Base-by-base conservation (phyloP, 2,888 invertebrate genomes). In the Trissolcus japonicus region DNA sequence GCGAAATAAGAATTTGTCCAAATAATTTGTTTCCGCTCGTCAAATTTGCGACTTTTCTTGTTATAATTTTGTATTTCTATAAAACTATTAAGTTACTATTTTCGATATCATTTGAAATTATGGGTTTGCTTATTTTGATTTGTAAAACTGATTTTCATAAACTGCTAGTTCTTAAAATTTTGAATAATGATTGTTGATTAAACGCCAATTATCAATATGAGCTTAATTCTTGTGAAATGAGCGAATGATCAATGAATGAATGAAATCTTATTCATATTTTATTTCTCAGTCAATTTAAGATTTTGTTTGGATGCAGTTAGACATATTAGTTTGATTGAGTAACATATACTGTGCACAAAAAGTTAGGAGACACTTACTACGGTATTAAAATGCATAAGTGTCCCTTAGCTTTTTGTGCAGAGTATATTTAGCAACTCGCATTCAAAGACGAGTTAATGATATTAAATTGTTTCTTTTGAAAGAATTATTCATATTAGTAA, bases 281-380 rank as follows among this genome's bases (percentile, higher is more conserved):
- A 19, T 51, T n/a, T 19, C 0, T 51, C 9, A 19, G 13, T 16
- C 21, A 55, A 55, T 55, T 65, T 25, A 25, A 25, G 25, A 25
- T 25, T 25, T 25, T 2, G 25, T 25, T 67, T 67, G 61, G 67
- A 68, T 68, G 75, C 75, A 68, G 75, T 75, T 75, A 75, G 68
- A 68, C 57, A 40, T 69, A 75, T 74, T 74, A 74, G 74, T 67
- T 57, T 41, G 56, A 61, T 66, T 66, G 61, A 66, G 35, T 73
- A 29, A n/a, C n/a, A n/a, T n/a, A n/a, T n/a, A n/a, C n/a, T n/a
- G n/a, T n/a, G n/a, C n/a, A n/a, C n/a, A n/a, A n/a, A n/a, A n/a
- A n/a, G n/a, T n/a, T n/a, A n/a, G n/a, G n/a, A n/a, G n/a, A n/a
- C n/a, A n/a, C n/a, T n/a, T n/a, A n/a, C n/a, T n/a, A n/a, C n/a